These are phyloP conservation scores for Didymodactylos carnosus DNA, from an alignment of 2,888 invertebrate genomes.

Conservation along the genomic window DNA sequence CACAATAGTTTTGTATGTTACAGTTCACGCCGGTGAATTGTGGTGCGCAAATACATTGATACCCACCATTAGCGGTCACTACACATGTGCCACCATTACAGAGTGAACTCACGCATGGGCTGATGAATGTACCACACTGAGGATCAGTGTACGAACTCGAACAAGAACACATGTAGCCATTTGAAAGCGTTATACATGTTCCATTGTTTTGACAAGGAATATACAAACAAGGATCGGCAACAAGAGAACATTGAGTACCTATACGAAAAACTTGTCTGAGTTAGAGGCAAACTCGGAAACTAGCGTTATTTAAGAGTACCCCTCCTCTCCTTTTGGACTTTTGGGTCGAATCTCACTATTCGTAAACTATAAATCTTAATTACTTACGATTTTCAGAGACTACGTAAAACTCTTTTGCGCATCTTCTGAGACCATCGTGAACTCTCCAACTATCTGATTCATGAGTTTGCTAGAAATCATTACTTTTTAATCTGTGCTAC, in stretches of 20 bases:
- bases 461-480: too few species aligned
- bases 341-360: too few species aligned
- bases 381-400: too few species aligned
- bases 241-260: slow-evolving; percentile 2
- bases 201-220: background rate
- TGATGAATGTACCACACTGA: slow-evolving; percentile 29
- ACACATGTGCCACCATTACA: slow-evolving; percentile 10
- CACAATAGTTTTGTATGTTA: slow-evolving; percentile 16
- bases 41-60: slow-evolving; percentile 5
- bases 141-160: slow-evolving; percentile 43
- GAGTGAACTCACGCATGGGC: slow-evolving; percentile 3
- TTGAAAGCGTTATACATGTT: background rate
- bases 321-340: too few species aligned
- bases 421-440: too few species aligned
- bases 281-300: too few species aligned
- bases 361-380: too few species aligned
- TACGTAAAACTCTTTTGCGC: too few species aligned
- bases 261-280: too few species aligned
- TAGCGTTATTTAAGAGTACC: too few species aligned
- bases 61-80: slow-evolving; percentile 2
- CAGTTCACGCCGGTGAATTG: slow-evolving; percentile 5
- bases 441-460: too few species aligned
- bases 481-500: too few species aligned
- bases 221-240: background rate
- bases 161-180: slow-evolving; percentile 33